A percentile compares a stretch with the other conserved stretches of the same genome.
Evolutionary conservation across 2,113 vertebrate species (phyloP).

Genomic region (Alligator sinensis): DNA sequence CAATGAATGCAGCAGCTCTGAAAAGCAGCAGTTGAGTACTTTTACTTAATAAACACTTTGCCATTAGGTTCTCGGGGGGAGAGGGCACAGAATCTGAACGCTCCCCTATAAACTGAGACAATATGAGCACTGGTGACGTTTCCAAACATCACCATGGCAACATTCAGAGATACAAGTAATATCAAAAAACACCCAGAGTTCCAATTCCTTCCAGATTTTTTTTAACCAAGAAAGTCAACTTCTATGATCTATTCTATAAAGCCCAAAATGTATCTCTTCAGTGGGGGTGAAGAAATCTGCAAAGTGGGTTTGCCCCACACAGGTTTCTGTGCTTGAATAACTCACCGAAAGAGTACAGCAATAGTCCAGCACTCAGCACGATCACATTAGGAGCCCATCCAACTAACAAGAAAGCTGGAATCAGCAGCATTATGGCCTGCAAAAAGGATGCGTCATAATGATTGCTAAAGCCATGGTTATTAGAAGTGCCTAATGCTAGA

Average conservation of each 20-base stretch:
- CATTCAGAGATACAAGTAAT: not conserved
- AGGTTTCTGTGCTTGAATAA: not conserved
- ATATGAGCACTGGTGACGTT: not conserved
- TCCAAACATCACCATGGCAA: not conserved
- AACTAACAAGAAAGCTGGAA: slow-evolving; percentile 92
- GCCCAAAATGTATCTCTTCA: not conserved
- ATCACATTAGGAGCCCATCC: slow-evolving; percentile 86
- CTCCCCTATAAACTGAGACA: not conserved
- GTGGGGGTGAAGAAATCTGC: not conserved
- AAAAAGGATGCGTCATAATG: not conserved
- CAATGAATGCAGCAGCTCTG: not conserved
- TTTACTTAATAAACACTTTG: not conserved
- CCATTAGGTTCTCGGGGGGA: not conserved
- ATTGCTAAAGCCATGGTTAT: not conserved
- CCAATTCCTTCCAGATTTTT: not conserved
- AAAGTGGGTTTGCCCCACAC: not conserved
- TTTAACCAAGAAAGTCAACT: not conserved
- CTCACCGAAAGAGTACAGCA: slow-evolving; percentile 95
- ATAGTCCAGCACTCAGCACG: slow-evolving; percentile 85
- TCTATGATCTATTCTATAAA: not conserved
- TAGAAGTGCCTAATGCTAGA: not conserved
- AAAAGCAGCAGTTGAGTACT: accelerated
- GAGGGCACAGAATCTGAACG: not conserved
- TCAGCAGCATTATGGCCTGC: slow-evolving; percentile 89
- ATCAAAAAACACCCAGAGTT: not conserved